Conservation (phyloP, 2,888 invertebrate species). For the Crocallis elinguaria region DNA sequence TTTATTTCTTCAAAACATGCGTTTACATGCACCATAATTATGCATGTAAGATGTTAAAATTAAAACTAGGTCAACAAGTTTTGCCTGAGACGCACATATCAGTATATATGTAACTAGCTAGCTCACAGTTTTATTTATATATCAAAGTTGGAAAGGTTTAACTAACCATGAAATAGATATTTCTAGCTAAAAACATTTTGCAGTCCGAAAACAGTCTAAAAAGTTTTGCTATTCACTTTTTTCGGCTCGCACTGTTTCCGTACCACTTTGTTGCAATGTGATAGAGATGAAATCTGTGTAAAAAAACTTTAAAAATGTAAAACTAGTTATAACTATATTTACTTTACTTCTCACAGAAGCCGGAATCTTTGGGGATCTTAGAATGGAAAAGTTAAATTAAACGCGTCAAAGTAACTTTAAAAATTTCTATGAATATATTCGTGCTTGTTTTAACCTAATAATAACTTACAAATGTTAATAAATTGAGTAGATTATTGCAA, state of each 20-base stretch:
- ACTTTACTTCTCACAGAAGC: neutral
- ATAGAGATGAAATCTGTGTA: neutral
- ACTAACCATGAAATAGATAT: no score
- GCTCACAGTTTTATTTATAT: no score
- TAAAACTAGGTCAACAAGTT: no score
- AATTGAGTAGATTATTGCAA: neutral
- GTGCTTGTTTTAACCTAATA: constrained; percentile 6
- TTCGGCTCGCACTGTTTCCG: neutral
- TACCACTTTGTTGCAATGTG: neutral
- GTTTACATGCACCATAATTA: no score
- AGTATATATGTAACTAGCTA: no score
- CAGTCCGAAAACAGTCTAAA: no score
- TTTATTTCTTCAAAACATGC: no score
- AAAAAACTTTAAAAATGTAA: neutral
- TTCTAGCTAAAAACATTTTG: no score
- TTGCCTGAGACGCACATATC: no score
- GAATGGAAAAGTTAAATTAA: constrained; percentile 5
- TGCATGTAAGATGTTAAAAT: no score
- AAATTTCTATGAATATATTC: constrained; percentile 11
- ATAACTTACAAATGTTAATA: neutral
- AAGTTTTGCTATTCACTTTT: no score
- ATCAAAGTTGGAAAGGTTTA: no score
- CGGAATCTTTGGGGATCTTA: neutral
- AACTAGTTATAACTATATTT: neutral
- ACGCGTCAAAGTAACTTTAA: constrained; percentile 2